phyloP scores from a whole-genome alignment of 2,113 vertebrate genomes.

The Ramphastos sulfuratus region DNA sequence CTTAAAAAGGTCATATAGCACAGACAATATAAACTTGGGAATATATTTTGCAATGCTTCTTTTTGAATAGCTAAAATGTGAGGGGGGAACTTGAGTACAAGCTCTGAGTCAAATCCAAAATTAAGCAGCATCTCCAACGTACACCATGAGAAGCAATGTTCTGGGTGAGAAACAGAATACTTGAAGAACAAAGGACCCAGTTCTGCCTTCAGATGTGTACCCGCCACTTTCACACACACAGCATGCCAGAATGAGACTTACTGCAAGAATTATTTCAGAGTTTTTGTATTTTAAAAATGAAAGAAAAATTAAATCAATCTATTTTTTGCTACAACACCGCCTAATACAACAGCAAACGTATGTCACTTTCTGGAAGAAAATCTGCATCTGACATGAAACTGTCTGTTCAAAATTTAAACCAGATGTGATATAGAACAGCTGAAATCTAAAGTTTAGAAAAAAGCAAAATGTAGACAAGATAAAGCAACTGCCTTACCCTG shows the following conservation, averaged over 20 bases:
- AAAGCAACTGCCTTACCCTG: slow-evolving; percentile 51
- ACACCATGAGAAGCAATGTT: not conserved
- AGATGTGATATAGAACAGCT: slow-evolving; percentile 71
- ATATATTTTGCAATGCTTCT: not conserved
- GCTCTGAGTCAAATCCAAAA: not conserved
- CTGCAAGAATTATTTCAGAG: not conserved
- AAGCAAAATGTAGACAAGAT: slow-evolving; percentile 60
- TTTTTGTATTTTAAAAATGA: not conserved
- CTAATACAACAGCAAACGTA: slow-evolving; percentile 24
- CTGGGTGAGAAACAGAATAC: not conserved
- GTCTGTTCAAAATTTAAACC: slow-evolving; percentile 54
- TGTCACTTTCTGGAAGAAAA: slow-evolving; percentile 35
- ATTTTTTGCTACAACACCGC: slow-evolving; percentile 15
- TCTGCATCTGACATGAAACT: slow-evolving; percentile 28
- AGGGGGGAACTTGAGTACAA: not conserved
- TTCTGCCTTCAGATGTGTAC: not conserved
- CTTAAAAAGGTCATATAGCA: not conserved
- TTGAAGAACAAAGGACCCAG: not conserved
- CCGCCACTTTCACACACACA: not conserved
- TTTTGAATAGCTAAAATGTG: not conserved
- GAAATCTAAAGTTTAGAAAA: slow-evolving; percentile 67
- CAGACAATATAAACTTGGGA: not conserved
- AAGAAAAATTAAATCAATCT: not conserved
- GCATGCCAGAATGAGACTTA: not conserved
- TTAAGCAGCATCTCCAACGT: not conserved